Base-by-base conservation (phyloP, 2,797 vertebrate species). In the Hypotaenidia philippensis region DNA sequence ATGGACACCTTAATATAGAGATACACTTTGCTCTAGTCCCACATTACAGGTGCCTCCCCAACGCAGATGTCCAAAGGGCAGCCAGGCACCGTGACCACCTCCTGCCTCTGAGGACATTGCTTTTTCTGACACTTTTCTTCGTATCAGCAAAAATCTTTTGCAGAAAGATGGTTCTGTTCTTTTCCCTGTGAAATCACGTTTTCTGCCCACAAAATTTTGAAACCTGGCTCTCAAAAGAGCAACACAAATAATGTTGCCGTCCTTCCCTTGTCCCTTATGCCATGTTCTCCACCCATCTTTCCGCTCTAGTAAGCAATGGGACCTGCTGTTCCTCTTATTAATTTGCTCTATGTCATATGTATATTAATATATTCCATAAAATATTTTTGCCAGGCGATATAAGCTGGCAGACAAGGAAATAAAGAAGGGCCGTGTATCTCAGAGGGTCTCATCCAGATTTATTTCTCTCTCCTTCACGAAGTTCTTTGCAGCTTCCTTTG, bases 271-370 rank as follows among this genome's bases (percentile, higher is more conserved):
- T 96, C 96, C 96, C 95, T 96, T 94, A 93, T 96, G 94, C 93
- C 88, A n/a, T 95, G 89, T 96, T 95, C 94, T 96, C 95, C 94
- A 95, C 96, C 96, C 93, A 83, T 90, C 97, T 97, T 98, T 98
- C 98, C 97, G 53, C 97, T 98, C 96, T 91, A 93, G 93, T 96
- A 94, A 94, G 93, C 96, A 95, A 93, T 94, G 96, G 89, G 96
- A 96, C 94, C 96, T 96, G 95, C 94, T 96, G 96, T 97, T 97
- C 91, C 91, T 95, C 95, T 96, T 95, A 96, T 96, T 97, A 97
- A 94, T 97, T 97, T 97, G 86, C 96, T 96, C 77, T 90, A 89
- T 95, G 96, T 97, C 96, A 97, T 91, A 93, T 94, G 94, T 96
- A 94, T 97, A 97, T 97, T 97, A 97, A 95, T 96, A 94, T 94